phyloP scores from a whole-genome alignment of 2,888 invertebrate species.

The Caenorhabditis doughertyi region DNA sequence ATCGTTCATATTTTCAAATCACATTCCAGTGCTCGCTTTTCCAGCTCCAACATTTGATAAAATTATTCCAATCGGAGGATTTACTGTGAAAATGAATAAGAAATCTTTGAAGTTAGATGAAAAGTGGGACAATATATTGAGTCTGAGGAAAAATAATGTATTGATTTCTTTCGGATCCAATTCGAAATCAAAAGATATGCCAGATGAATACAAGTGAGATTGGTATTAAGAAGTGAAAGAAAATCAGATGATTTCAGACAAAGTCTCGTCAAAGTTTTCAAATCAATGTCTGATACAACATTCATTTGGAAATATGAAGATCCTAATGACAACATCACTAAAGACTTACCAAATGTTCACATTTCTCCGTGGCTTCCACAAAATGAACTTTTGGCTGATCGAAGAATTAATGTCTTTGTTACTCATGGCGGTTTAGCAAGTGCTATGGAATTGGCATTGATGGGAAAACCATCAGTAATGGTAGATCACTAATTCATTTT shows the following conservation, averaged over 20 bases:
- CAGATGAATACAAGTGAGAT: slow-evolving; percentile 49
- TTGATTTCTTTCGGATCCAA: slow-evolving; percentile 62
- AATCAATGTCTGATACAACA: slow-evolving; percentile 46
- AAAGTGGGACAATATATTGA: slow-evolving; percentile 53
- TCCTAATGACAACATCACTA: slow-evolving; percentile 33
- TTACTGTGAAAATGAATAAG: slow-evolving; percentile 39
- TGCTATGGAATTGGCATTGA: slow-evolving; percentile 46
- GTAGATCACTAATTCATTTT: not conserved
- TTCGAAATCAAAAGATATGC: slow-evolving; percentile 53
- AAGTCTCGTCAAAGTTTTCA: slow-evolving; percentile 28
- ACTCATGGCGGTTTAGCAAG: slow-evolving; percentile 66
- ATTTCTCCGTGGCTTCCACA: slow-evolving; percentile 72
- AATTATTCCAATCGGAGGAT: slow-evolving; percentile 59
- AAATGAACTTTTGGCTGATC: slow-evolving; percentile 67
- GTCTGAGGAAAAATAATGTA: slow-evolving; percentile 44
- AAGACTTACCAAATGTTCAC: slow-evolving; percentile 58
- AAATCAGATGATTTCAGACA: slow-evolving; percentile 3
- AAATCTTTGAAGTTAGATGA: slow-evolving; percentile 27
- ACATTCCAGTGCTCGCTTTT: slow-evolving; percentile 45
- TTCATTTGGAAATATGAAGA: slow-evolving; percentile 69
- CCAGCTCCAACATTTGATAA: slow-evolving; percentile 51
- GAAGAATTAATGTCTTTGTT: slow-evolving; percentile 50
- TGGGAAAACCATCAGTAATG: slow-evolving; percentile 38
- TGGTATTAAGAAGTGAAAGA: not conserved
- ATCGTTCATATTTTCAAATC: slow-evolving; percentile 41